Evolutionary conservation across 1,140 invertebrate species (phyloP), one percentile per base, ranked within the genome.

Genomic region (Pristionchus pacificus): DNA sequence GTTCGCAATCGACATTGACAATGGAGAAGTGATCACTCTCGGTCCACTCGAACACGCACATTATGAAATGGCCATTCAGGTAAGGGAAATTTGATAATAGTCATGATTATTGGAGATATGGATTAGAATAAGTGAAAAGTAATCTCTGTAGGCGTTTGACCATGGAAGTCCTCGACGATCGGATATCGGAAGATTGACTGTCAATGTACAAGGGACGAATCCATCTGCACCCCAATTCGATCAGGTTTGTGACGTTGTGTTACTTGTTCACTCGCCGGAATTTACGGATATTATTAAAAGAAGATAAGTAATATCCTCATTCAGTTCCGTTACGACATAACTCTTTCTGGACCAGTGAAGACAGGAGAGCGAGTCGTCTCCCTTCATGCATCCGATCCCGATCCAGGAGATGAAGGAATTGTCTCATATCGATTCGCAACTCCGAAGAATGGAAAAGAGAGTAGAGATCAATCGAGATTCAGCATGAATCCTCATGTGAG

Each of bases 321-420:
- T 74, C 55, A 77, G 76, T 77, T 71, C 33, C 65, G 72, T 6
- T 79, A 79, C 31, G 68, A 77, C 10, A 38, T 74, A 19, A 62
- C 67, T 13, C 27, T 67, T 0, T 14, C 33, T n/a, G 72, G 67
- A 14, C 78, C 78, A 24, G 71, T 80, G 3, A 65, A 70, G 3
- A 49, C 60, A n/a, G 75, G 73, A 25, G 49, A 67, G 28, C 66
- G 75, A 1, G 62, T 79, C 2, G 73, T 63, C 19, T 32, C 65
- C 31, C 75, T 79, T 2, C 62, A 73, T 25, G 78, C 78, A 0
- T 67, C 78, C 2, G 78, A 79, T 63, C 75, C 78, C 13, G 78
- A 79, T 61, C 72, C 67, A 27, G 78, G 78, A 29, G 38, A 28
- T 14, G 76, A 80, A 49, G 78, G 78, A 10, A 1, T 61, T 19